phyloP scores from a whole-genome alignment of 2,113 vertebrate genomes.

The Urocolius indicus region DNA sequence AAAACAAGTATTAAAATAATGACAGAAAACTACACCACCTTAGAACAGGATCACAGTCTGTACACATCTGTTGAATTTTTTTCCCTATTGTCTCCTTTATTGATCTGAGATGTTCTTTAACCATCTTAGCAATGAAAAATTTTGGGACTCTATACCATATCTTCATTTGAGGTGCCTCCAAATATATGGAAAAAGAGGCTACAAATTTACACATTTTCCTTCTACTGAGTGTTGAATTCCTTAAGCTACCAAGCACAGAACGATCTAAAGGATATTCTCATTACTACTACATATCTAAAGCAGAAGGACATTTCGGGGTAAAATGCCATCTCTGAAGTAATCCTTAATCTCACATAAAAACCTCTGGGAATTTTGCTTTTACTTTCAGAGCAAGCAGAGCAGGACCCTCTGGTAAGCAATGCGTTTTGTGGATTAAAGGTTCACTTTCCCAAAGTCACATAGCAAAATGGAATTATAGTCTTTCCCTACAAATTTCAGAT shows the following conservation, averaged over 20 bases:
- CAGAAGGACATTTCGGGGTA: not conserved
- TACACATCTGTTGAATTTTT: not conserved
- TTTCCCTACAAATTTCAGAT: constrained; percentile 24
- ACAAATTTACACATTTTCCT: not conserved
- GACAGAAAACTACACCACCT: not conserved
- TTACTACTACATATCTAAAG: not conserved
- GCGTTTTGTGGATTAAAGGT: not conserved
- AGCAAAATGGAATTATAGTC: not conserved
- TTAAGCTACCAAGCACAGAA: not conserved
- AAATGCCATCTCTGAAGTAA: constrained; percentile 5
- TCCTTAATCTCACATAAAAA: not conserved
- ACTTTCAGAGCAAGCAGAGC: not conserved
- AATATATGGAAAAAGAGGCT: not conserved
- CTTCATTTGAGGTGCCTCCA: not conserved
- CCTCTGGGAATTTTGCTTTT: not conserved
- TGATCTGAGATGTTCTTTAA: not conserved
- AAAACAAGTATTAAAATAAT: not conserved
- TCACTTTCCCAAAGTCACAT: not conserved
- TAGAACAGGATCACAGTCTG: not conserved
- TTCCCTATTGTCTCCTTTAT: not conserved
- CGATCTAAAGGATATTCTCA: not conserved
- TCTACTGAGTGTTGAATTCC: not conserved
- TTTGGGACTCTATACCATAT: not conserved
- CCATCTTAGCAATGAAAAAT: not conserved
- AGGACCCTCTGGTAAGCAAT: not conserved